Base-by-base conservation (phyloP, 2,113 vertebrate genomes). In the Odobenus rosmarus region DNA sequence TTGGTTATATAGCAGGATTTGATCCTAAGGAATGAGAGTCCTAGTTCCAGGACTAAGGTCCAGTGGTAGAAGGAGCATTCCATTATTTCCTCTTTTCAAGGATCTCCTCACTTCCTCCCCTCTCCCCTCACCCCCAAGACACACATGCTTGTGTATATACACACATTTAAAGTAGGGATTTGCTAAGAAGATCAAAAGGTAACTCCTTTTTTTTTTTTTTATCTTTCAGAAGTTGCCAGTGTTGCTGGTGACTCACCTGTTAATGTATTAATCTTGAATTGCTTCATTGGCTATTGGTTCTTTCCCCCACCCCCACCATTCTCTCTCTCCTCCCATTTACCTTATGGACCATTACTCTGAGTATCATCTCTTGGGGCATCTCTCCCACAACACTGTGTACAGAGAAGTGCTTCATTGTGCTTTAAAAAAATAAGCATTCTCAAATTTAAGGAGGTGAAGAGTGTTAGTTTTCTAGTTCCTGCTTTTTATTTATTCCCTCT, bases 391-490 rank as follows among this genome's bases (percentile, higher is more conserved):
- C 46, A 71, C 46, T 49, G 11, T 57, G 31, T 33, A 53, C 11
- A 31, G 19, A 88, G 67, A 93, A 72, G 13, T 87, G 7, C 39
- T 90, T 57, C 28, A 46, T 72, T 95, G 62, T 71, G 53, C 9
- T 77, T 88, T 67, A 12, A 6, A 42, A 82, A 84, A 49, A 28
- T 51, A 31, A 72, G 53, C 76, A 53, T 71, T 92, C 49, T 16
- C 28, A 69, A 49, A 72, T 80, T 46, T 95, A 72, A 96, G 46
- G 64, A 62, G 12, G 9, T 83, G 36, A 59, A 96, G 77, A 49
- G 33, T 88, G 6, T 72, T 88, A 13, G 36, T 57, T 87, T 79
- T 90, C 67, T 86, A 31, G 33, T 67, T 88, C 7, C n/a, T 96
- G 55, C 19, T 77, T 26, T 85, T 89, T 86, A 85, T 33, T 87